Evolutionary conservation across 2,888 invertebrate genomes (phyloP).

Genomic region (Dryocosmus kuriphilus): DNA sequence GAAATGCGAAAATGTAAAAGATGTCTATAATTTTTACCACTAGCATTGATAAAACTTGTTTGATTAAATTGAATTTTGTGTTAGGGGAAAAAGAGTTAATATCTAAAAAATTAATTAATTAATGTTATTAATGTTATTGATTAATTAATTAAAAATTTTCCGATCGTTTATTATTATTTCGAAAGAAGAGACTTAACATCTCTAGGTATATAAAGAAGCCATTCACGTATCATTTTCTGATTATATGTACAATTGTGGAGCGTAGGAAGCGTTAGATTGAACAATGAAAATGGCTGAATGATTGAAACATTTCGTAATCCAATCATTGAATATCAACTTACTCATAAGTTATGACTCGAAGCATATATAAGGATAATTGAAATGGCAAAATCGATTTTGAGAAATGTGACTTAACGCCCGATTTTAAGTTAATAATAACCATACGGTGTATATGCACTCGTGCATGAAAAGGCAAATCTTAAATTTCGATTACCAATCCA

Average conservation of each 20-base stretch:
- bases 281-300: constrained; percentile 37
- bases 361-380: constrained; percentile 18
- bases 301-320: constrained; percentile 36
- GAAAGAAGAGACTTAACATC: constrained; percentile 2
- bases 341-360: background rate
- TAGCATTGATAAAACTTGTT: background rate
- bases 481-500: constrained; percentile 61
- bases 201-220: constrained; percentile 23
- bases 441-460: constrained; percentile 13
- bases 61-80: background rate
- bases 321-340: constrained; percentile 34
- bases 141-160: no score
- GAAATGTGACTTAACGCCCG: constrained; percentile 39
- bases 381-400: constrained; percentile 34
- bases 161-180: no score
- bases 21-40: background rate
- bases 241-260: background rate
- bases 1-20: constrained; percentile 22
- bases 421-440: constrained; percentile 36
- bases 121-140: no score
- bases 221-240: background rate
- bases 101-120: background rate
- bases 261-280: constrained; percentile 35
- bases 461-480: constrained; percentile 28
- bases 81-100: background rate